Base-by-base conservation (phyloP, 2,797 vertebrate genomes). In the Poeciliopsis presidionis region DNA sequence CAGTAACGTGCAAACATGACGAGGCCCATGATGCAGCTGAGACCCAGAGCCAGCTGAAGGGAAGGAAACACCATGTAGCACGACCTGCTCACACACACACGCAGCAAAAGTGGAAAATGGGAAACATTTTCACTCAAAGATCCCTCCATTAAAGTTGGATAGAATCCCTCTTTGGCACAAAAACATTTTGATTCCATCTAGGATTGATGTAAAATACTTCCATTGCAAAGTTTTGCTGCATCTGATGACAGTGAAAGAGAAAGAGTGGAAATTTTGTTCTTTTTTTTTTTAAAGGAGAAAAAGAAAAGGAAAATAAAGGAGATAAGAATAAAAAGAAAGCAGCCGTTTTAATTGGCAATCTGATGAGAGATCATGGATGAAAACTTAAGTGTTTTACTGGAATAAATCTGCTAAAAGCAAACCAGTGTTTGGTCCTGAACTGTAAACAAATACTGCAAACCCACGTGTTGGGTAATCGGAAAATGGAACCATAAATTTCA, bases 41-140 rank as follows among this genome's bases (percentile, higher is more conserved):
- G 94, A 72, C 96, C 94, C 45, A 99, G 96, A 36, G 94, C 90
- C 33, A 98, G 36, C 93, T 99, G 97, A 94, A 99, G 96, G 82
- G 96, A 98, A 25, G 97, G 98, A 84, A 99, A 98, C 75, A 97
- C 98, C 39, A 96, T 96, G 18, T 98, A 99, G 92, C 97, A 98
- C 51, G 98, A 99, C 90, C 98, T 99, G 94, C 71, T 75, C 2
- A 28, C 30, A 46, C 18, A 14, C 16, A 11, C 46, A n/a, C 18
- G 12, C 30, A 12, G 49, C 0, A 51, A 22, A 28, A 28, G 12
- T 30, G 25, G 53, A 55, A 55, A n/a, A n/a, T n/a, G 2, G 5
- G 28, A 7, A 30, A 49, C n/a, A 72, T 30, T 46, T 30, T 47
- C 2, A 47, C 46, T 28, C 11, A 7, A 18, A 33, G 5, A 72